These are phyloP conservation scores for Chondrosia reniformis DNA, from an alignment of 37 sponge, comb jelly and placozoan species.

Conservation along the genomic window DNA sequence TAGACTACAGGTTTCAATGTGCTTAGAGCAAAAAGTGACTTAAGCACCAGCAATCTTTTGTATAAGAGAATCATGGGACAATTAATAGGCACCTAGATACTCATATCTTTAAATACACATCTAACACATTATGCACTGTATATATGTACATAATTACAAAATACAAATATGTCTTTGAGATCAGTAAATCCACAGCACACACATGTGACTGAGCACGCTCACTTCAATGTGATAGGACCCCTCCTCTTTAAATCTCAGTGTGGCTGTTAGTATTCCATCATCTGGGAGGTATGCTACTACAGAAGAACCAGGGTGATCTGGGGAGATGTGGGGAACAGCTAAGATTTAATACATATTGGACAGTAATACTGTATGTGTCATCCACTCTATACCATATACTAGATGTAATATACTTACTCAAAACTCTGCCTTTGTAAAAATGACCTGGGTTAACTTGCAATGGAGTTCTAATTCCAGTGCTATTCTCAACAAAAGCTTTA, in stretches of 20 bases:
- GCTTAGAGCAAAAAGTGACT: too few relatives aligned
- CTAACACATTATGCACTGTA: too few relatives aligned
- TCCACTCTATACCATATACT: too few relatives aligned
- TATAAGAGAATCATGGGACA: too few relatives aligned
- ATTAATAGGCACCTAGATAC: too few relatives aligned
- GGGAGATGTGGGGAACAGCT: neutral
- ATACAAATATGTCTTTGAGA: too few relatives aligned
- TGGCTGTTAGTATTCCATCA: constrained; percentile 48
- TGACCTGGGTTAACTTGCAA: neutral
- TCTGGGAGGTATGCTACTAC: constrained; percentile 44
- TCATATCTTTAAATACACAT: too few relatives aligned
- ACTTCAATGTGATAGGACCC: constrained; percentile 44
- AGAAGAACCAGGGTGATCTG: constrained; percentile 21
- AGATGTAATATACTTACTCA: too few relatives aligned
- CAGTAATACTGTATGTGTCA: too few relatives aligned
- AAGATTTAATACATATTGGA: too few relatives aligned
- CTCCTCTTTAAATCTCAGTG: neutral
- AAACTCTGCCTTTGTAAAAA: neutral
- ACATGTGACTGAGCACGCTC: neutral
- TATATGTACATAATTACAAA: neutral
- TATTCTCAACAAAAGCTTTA: neutral
- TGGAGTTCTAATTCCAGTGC: neutral
- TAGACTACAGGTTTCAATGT: too few relatives aligned
- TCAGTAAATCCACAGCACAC: neutral
- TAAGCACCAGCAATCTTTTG: too few relatives aligned